Percentiles rank a stretch among this genome's conserved stretches.
Evolutionary conservation across 2,113 vertebrate genomes (phyloP).

Genomic region (Triplophysa tibetana): DNA sequence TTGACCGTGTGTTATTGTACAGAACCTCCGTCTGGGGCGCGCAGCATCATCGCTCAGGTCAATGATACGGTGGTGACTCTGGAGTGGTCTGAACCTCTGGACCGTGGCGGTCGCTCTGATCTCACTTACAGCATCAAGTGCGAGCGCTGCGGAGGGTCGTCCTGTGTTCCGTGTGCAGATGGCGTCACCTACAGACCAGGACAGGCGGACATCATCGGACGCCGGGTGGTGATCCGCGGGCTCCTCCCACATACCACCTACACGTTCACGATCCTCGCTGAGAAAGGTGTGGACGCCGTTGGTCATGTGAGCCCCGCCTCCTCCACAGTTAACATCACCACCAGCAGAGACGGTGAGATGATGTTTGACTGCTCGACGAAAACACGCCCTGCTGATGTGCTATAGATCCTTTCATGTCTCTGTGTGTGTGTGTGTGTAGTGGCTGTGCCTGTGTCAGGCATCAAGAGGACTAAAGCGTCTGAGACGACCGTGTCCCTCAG

Average conservation of each 20-base stretch:
- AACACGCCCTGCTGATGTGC: background rate
- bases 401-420: background rate
- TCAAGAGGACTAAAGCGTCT: slow-evolving; percentile 68
- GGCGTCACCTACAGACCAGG: slow-evolving; percentile 70
- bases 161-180: slow-evolving; percentile 72
- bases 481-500: slow-evolving; percentile 72
- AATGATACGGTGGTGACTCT: slow-evolving; percentile 78
- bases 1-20: slow-evolving; percentile 21
- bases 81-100: slow-evolving; percentile 85
- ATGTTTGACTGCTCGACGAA: too few relatives aligned
- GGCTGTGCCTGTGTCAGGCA: slow-evolving; percentile 70
- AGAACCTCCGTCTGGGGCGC: slow-evolving; percentile 80
- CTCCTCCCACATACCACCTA: slow-evolving; percentile 80
- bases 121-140: slow-evolving; percentile 76
- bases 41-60: slow-evolving; percentile 75
- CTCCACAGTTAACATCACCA: slow-evolving; percentile 78
- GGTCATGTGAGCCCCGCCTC: slow-evolving; percentile 70
- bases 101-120: slow-evolving; percentile 76
- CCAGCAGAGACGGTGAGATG: slow-evolving; percentile 78
- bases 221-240: slow-evolving; percentile 73
- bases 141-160: slow-evolving; percentile 58
- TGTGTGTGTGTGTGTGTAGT: slow-evolving; percentile 64
- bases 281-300: slow-evolving; percentile 76
- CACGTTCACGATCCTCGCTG: slow-evolving; percentile 75
- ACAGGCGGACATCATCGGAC: slow-evolving; percentile 62